phyloP scores from a whole-genome alignment of 2,888 invertebrate species.

The Mythimna albipuncta region DNA sequence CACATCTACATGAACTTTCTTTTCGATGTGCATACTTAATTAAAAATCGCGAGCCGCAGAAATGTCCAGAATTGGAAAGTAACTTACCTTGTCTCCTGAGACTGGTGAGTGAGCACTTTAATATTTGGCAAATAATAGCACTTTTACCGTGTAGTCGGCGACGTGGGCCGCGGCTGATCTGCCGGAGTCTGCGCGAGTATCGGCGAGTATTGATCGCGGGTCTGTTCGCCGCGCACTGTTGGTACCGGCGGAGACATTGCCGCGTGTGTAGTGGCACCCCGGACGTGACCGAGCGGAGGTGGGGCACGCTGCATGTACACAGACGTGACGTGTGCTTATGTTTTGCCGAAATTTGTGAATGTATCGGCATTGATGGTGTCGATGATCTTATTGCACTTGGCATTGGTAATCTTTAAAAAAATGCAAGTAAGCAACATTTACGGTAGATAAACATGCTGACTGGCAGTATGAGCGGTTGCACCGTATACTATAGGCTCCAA shows the following conservation, averaged over 20 bases:
- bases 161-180: conserved; percentile 10
- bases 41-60: conserved; percentile 40
- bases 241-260: conserved; percentile 44
- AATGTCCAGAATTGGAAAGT: conserved; percentile 61
- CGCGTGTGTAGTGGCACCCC: conserved; percentile 33
- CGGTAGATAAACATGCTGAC: no score
- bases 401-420: conserved; percentile 31
- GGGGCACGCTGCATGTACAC: conserved; percentile 38
- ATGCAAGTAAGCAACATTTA: not conserved
- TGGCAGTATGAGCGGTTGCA: no score
- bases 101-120: conserved; percentile 37
- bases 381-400: conserved; percentile 39
- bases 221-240: conserved; percentile 42
- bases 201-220: conserved; percentile 44
- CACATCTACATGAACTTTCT: conserved; percentile 46
- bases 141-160: conserved; percentile 53
- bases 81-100: conserved; percentile 58
- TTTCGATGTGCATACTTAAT: conserved; percentile 34
- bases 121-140: conserved; percentile 51
- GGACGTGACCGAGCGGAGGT: conserved; percentile 16
- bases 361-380: conserved; percentile 1
- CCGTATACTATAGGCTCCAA: not conserved
- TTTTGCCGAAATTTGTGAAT: conserved; percentile 10
- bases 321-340: conserved; percentile 4
- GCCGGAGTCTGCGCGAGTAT: conserved; percentile 14